Conservation (phyloP, 1,140 invertebrate genomes). For the Danaus plexippus region DNA sequence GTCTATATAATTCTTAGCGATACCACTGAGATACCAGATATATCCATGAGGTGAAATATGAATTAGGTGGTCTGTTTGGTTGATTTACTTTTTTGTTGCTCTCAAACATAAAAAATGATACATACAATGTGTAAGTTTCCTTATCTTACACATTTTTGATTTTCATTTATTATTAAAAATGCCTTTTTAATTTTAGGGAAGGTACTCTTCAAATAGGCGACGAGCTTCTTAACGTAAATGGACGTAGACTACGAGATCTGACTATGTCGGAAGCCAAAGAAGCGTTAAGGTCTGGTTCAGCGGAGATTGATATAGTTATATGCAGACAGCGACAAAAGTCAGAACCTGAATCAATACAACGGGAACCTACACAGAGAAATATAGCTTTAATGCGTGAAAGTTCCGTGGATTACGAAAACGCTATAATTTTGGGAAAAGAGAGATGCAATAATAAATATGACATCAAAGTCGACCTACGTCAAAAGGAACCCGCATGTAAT, state of each 20-base stretch:
- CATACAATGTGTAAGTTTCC: too few species aligned
- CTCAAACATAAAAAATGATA: too few species aligned
- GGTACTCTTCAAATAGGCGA: conserved; percentile 83
- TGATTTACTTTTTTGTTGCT: too few species aligned
- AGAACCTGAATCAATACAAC: conserved; percentile 34
- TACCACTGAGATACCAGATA: too few species aligned
- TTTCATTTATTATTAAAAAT: conserved; percentile 8
- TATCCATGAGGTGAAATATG: too few species aligned
- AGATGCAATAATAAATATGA: conserved; percentile 58
- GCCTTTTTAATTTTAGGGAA: conserved; percentile 73
- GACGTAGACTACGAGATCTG: conserved; percentile 80
- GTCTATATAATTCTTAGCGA: too few species aligned
- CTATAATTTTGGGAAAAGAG: conserved; percentile 70
- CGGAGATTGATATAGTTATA: conserved; percentile 83
- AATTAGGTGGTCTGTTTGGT: too few species aligned
- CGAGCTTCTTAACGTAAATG: conserved; percentile 89
- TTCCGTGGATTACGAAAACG: conserved; percentile 79
- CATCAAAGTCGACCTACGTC: conserved; percentile 53
- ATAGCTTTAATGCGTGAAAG: conserved; percentile 73
- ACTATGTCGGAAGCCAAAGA: conserved; percentile 83
- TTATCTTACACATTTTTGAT: not conserved
- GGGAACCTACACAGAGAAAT: conserved; percentile 41
- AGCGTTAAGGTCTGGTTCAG: conserved; percentile 76
- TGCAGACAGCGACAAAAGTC: conserved; percentile 65
- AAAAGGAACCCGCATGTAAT: conserved; percentile 56